A percentile compares a stretch with the other conserved stretches of the same genome.
These are phyloP conservation scores for Lasioglossum figueresi DNA, from an alignment of 2,888 invertebrate genomes.

Conservation along the genomic window DNA sequence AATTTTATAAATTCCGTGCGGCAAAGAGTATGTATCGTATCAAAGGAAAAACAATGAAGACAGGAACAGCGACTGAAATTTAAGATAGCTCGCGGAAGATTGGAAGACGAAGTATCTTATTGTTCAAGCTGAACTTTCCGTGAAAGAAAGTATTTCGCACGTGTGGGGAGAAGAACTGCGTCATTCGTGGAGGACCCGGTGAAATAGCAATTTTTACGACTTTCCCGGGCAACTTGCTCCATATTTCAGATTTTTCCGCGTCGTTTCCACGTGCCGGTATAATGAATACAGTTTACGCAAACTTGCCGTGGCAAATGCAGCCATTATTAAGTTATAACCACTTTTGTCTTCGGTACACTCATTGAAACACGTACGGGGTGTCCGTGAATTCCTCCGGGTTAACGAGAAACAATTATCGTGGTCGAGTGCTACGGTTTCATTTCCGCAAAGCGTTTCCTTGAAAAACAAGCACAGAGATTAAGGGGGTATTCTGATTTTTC, in stretches of 20 bases:
- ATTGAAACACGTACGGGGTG: not conserved
- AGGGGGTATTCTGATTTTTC: not conserved
- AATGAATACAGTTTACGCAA: constrained; percentile 16
- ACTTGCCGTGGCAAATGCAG: not conserved
- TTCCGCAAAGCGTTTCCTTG: not conserved
- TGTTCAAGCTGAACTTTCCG: not conserved
- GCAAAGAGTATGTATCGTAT: not conserved
- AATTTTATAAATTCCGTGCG: not conserved
- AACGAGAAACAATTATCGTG: not conserved
- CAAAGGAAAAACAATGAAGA: not conserved
- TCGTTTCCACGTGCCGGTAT: not conserved
- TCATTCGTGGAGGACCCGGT: not conserved
- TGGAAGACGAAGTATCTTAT: not conserved
- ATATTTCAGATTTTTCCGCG: not conserved
- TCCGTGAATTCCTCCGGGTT: not conserved
- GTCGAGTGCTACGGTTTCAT: not conserved
- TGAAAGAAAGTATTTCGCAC: not conserved
- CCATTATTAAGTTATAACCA: constrained; percentile 6
- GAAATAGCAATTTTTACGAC: not conserved
- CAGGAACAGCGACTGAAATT: not conserved
- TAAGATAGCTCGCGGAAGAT: not conserved
- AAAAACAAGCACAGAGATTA: not conserved
- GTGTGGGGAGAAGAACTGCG: not conserved
- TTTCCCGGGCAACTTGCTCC: not conserved
- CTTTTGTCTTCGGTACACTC: not conserved